Conservation (phyloP, 2,797 vertebrate species). For the Ispidina picta region DNA sequence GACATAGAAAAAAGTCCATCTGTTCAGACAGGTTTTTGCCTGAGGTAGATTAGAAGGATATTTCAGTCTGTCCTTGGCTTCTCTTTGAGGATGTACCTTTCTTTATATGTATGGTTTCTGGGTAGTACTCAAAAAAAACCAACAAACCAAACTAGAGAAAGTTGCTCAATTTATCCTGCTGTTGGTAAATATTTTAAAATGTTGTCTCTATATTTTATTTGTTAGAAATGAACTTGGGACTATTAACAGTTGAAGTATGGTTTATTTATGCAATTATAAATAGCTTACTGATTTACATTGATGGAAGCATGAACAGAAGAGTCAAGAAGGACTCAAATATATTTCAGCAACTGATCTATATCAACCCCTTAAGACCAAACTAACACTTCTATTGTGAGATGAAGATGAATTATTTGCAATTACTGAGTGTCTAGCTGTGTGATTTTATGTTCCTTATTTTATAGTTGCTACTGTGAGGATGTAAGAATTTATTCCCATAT, state of each 20-base stretch:
- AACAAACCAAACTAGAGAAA: background rate
- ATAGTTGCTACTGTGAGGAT: background rate
- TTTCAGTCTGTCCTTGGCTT: background rate
- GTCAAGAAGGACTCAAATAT: background rate
- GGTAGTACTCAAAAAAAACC: background rate
- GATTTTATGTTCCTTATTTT: background rate
- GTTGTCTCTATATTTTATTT: background rate
- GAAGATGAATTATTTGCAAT: slow-evolving; percentile 4
- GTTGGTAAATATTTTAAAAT: background rate
- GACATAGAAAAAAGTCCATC: background rate
- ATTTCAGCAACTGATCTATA: background rate
- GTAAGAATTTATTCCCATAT: background rate
- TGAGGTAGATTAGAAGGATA: background rate
- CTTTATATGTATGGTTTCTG: background rate
- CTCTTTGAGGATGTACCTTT: background rate
- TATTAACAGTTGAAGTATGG: background rate
- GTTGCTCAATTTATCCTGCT: background rate
- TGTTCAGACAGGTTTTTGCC: background rate
- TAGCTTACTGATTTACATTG: background rate
- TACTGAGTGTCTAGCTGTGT: background rate
- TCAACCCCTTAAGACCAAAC: background rate
- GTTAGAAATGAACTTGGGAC: background rate
- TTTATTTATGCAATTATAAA: background rate
- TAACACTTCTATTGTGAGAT: background rate
- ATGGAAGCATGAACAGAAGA: background rate